Evolutionary conservation across 2,888 invertebrate genomes (phyloP).

Genomic region (Lapara coniferarum): DNA sequence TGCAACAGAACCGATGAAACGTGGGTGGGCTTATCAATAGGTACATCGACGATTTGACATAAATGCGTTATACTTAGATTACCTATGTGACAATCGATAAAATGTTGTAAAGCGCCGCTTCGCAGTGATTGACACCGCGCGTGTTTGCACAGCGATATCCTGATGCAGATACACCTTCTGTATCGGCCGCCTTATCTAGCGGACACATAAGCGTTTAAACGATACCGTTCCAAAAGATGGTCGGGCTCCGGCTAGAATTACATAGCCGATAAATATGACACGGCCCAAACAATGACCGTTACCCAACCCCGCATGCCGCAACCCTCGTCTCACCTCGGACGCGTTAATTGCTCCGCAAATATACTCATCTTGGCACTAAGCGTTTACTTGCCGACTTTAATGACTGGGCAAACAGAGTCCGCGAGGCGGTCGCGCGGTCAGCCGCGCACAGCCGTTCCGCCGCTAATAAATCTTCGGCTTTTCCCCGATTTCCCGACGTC

Average conservation of each 20-base stretch:
- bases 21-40: slow-evolving; percentile 80
- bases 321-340: slow-evolving; percentile 78
- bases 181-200: slow-evolving; percentile 69
- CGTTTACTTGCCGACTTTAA: slow-evolving; percentile 80
- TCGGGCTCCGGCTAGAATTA: slow-evolving; percentile 40
- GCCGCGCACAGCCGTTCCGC: slow-evolving; percentile 61
- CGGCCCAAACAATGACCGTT: slow-evolving; percentile 63
- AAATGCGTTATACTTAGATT: slow-evolving; percentile 82
- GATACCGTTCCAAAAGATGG: slow-evolving; percentile 58
- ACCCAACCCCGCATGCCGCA: slow-evolving; percentile 62
- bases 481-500: slow-evolving; percentile 80
- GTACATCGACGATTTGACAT: slow-evolving; percentile 79
- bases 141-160: slow-evolving; percentile 76
- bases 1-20: slow-evolving; percentile 65
- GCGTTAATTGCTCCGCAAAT: slow-evolving; percentile 82
- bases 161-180: slow-evolving; percentile 69
- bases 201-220: slow-evolving; percentile 62
- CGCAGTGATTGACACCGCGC: slow-evolving; percentile 76
- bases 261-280: slow-evolving; percentile 38
- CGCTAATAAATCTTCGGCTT: slow-evolving; percentile 80
- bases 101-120: slow-evolving; percentile 80
- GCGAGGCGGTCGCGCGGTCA: slow-evolving; percentile 65
- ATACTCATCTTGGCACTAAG: slow-evolving; percentile 81
- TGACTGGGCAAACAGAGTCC: slow-evolving; percentile 78
- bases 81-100: slow-evolving; percentile 78